Base-by-base conservation (phyloP, 2,797 vertebrate species). In the Myoxocephalus aenaeus region DNA sequence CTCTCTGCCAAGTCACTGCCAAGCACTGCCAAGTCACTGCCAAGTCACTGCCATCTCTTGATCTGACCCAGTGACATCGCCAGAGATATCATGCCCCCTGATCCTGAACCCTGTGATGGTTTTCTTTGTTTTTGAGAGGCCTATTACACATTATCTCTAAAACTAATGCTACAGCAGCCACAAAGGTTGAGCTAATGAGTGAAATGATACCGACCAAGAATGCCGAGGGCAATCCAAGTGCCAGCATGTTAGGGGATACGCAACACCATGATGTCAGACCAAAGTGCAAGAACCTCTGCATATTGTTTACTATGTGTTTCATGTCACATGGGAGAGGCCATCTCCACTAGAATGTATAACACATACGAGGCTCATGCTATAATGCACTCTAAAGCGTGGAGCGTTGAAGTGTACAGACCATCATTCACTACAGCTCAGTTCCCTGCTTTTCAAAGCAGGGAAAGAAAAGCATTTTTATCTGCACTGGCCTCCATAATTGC, bases 391-490 rank as follows among this genome's bases (percentile, higher is more conserved):
- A 2, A 27, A 27, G 25, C 25, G 25, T n/a, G n/a, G n/a, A n/a
- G n/a, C n/a, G n/a, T n/a, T n/a, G n/a, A n/a, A n/a, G n/a, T n/a
- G n/a, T 27, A 27, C 25, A 27, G 25, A 27, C 25, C 25, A 27
- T 27, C 25, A 27, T 27, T 27, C 25, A 27, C 25, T 27, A 1
- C 25, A 27, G 25, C 25, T 27, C 25, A 27, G 25, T 27, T 27
- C 25, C 25, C 25, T 27, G 25, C 25, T 27, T 79, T 80, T 56
- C 20, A 65, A 66, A 74, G 57, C 22, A 32, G 22, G 56, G 63
- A 80, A 89, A 89, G 86, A 92, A 90, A 87, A 89, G 84, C 66
- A 17, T 89, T 89, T 87, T 34, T 34, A 7, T 93, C 72, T 90
- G 53, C 3, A 3, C n/a, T 34, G 9, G 66, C 59, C 51, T 68